These are phyloP conservation scores for Schizothorax lantsangensis DNA, from an alignment of 2,797 vertebrate species.

Conservation along the genomic window DNA sequence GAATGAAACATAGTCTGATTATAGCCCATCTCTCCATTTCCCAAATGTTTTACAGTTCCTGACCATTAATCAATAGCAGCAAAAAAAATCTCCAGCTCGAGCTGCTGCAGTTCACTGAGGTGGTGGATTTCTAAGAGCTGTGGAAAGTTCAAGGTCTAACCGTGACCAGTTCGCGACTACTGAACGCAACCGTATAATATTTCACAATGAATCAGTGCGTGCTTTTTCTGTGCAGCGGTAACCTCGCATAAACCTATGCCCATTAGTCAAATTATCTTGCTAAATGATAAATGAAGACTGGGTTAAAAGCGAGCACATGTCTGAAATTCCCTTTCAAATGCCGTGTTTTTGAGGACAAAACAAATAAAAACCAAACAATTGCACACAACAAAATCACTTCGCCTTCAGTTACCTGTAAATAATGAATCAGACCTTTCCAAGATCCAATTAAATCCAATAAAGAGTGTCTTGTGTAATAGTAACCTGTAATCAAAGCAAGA, in stretches of 20 bases:
- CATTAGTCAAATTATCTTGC: conserved; percentile 33
- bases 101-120: conserved; percentile 54
- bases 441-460: conserved; percentile 66
- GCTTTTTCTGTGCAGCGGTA: not conserved
- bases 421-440: conserved; percentile 69
- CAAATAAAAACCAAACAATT: conserved; percentile 26
- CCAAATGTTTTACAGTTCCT: conserved; percentile 79
- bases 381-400: conserved; percentile 22
- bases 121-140: conserved; percentile 52
- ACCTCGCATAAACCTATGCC: conserved; percentile 8
- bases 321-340: conserved; percentile 13
- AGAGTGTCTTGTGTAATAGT: conserved; percentile 63
- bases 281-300: conserved; percentile 31
- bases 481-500: conserved; percentile 69
- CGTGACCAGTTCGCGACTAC: conserved; percentile 35
- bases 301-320: conserved; percentile 16
- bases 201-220: conserved; percentile 29
- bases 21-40: conserved; percentile 77
- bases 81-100: conserved; percentile 62
- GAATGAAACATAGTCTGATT: conserved; percentile 75
- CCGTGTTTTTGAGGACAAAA: not conserved
- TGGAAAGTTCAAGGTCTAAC: conserved; percentile 55
- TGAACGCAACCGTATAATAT: conserved; percentile 27
- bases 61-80: conserved; percentile 83
- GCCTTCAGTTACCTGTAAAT: conserved; percentile 44